Base-by-base conservation (phyloP, 2,888 invertebrate genomes). In the Chaitophorus viminalis region DNA sequence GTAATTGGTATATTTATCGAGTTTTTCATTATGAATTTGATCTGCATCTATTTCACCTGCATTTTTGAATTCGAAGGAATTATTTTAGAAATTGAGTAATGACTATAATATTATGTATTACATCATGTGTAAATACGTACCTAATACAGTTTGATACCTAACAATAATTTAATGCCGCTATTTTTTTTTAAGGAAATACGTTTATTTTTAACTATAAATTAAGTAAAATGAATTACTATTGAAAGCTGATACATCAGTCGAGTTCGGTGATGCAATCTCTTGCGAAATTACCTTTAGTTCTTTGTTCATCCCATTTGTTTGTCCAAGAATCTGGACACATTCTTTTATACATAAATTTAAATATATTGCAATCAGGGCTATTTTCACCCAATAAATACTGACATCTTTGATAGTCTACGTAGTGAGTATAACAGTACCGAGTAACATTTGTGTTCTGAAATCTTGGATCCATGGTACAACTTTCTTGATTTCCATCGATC, bases 251-350 rank as follows among this genome's bases (percentile, higher is more conserved):
- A 14, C 29, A 21, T 84, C 18, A 84, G 9, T 84, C 76, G 31
- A 68, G 14, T 65, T 84, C 84, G 31, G 76, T 84, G 14, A 87
- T 89, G 65, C 89, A 88, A 68, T 90, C 88, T 81, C 90, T 89
- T 18, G 97, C 93, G 92, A 98, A 98, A 89, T 92, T 94, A 88
- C 96, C 96, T 89, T 94, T 94, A 5, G 93, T 94, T 89, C 95
- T 92, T 92, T 98, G 97, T 65, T 93, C 93, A 91, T 97, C 94
- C 98, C 98, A 98, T 91, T 94, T 96, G 90, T 96, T 96, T 77
- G 95, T 92, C 98, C 98, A 98, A 85, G 93, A 93, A 90, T 94
- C 94, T 90, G 98, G 98, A 92, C 98, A 99, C 89, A 98, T 92
- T 0, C 95, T 93, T 89, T 91, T 92, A 93, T 94, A 98, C n/a